Evolutionary conservation across 2,888 invertebrate species (phyloP).

Genomic region (Drosophila nigricruria): DNA sequence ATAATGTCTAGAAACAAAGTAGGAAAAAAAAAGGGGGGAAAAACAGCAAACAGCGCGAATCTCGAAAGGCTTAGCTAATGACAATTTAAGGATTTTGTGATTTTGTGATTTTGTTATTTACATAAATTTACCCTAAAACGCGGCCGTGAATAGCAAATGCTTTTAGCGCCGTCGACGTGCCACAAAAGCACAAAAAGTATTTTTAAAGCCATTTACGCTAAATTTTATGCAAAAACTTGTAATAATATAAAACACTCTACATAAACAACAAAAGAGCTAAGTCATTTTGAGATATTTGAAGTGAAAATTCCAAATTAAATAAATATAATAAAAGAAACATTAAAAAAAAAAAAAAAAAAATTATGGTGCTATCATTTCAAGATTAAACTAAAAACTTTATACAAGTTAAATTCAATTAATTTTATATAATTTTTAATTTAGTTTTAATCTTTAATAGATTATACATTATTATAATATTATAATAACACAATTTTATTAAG

Average conservation of each 20-base stretch:
- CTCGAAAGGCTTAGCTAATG: constrained; percentile 76
- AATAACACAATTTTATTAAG: no score
- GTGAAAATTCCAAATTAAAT: no score
- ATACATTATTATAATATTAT: no score
- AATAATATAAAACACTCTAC: constrained; percentile 9
- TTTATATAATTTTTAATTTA: no score
- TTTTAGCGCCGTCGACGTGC: constrained; percentile 1
- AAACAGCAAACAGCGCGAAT: constrained; percentile 40
- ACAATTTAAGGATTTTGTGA: constrained; percentile 80
- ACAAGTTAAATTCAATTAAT: no score
- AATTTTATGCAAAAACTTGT: constrained; percentile 39
- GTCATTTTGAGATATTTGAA: not conserved
- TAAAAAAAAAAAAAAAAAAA: no score
- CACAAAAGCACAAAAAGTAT: constrained; percentile 27
- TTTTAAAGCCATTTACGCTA: constrained; percentile 31
- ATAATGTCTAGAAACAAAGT: not conserved
- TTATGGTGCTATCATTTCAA: no score
- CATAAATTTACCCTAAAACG: constrained; percentile 70
- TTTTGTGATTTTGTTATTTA: constrained; percentile 76
- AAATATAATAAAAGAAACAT: no score
- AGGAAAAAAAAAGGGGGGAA: not conserved
- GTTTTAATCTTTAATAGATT: no score
- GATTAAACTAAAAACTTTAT: no score
- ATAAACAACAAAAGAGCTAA: not conserved
- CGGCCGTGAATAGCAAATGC: constrained; percentile 39